A percentile compares a stretch with the other conserved stretches of the same genome.
Evolutionary conservation across 2,797 vertebrate genomes (phyloP).

Genomic region (Coregonus suidteri): DNA sequence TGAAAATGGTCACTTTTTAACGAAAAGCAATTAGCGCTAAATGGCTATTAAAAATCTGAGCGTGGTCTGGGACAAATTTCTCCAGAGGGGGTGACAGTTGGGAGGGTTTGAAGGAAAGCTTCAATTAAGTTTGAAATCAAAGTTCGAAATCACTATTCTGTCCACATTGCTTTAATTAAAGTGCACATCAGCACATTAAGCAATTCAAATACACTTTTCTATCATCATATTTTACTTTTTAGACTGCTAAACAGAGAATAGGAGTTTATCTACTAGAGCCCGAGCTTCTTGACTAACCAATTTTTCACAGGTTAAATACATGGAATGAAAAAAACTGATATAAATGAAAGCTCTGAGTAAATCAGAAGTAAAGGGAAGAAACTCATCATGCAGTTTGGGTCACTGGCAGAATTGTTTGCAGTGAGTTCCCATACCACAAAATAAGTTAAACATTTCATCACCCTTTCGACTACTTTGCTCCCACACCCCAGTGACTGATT

Average conservation of each 20-base stretch:
- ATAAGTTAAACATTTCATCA: conserved; percentile 75
- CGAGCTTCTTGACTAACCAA: conserved; percentile 7
- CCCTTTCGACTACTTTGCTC: conserved; percentile 57
- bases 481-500: conserved; percentile 48
- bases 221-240: conserved; percentile 19
- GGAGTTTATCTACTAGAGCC: conserved; percentile 30
- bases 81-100: conserved; percentile 17
- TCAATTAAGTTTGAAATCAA: conserved; percentile 36
- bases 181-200: conserved; percentile 11
- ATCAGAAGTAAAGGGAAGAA: conserved; percentile 39
- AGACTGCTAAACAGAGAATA: background rate
- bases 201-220: conserved; percentile 40
- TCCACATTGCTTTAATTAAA: conserved; percentile 39
- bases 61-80: too few relatives aligned
- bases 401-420: conserved; percentile 59
- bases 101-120: conserved; percentile 8
- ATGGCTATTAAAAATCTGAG: conserved; percentile 18
- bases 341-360: conserved; percentile 27
- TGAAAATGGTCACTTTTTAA: conserved; percentile 27
- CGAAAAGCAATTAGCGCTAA: conserved; percentile 26
- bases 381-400: conserved; percentile 43
- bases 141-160: conserved; percentile 36
- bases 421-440: conserved; percentile 69
- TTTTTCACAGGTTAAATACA: conserved; percentile 17
- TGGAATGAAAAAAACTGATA: conserved; percentile 21